Evolutionary conservation across 1,140 invertebrate species (phyloP), one percentile per base, ranked within the genome.

Genomic region (Listronotus bonariensis): DNA sequence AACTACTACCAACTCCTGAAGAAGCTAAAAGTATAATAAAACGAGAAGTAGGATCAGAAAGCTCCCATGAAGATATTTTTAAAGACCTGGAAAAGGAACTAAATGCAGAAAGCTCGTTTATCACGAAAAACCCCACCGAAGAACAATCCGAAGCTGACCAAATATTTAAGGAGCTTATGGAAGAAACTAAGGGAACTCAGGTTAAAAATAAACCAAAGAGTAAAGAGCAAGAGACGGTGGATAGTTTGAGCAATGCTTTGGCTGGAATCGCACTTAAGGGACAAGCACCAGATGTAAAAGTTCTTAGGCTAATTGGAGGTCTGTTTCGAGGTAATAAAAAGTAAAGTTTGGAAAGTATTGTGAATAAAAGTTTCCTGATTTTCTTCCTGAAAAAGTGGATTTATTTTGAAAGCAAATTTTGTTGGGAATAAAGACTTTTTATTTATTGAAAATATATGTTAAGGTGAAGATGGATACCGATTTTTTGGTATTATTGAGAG

Each of bases 111-210:
- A 67, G 18, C 3, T 43, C 60, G 1, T 61, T 42, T 26, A 26
- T 26, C 20, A 26, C 17, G 32, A 1, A 56, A 36, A 48, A 43
- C 40, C n/a, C 38, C 2, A 61, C 72, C 12, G 68, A 74, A 38
- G 63, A 71, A 46, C 65, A 72, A 36, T 46, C 46, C 14, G 74
- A 76, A 64, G 70, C 72, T 1, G 62, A 73, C 8, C 43, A 64
- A 41, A 74, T 77, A 18, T 77, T 77, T 49, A 71, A 74, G 55
- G 71, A 77, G 55, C 63, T 77, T 4, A n/a, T 72, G 3, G 73
- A 73, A 6, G 75, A 76, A 59, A 68, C 70, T 6, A 70, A 65
- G n/a, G 36, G 20, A 9, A 49, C 38, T 11, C 14, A 42, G 3
- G 34, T 7, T 14, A 12, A 51, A 2, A 45, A 7, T 6, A 57